Evolutionary conservation across 2,113 vertebrate species (phyloP), one percentile per base, ranked within the genome.

Genomic region (Pimephales promelas): DNA sequence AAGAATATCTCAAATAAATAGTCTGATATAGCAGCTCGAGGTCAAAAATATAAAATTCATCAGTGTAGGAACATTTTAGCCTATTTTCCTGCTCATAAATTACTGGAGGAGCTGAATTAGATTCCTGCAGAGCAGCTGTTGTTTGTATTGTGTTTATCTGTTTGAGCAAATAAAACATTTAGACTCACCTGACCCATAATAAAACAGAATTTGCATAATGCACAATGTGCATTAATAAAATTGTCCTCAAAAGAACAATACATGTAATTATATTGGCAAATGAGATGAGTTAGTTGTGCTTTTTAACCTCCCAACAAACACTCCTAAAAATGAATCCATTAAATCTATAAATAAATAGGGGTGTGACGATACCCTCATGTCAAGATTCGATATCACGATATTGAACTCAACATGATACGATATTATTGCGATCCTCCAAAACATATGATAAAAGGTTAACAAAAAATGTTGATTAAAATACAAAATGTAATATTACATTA

Each of bases 261-360:
- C 70, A 22, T 45, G 61, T 72, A 76, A 83, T 81, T 71, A 88
- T 78, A 54, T 24, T 56, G 22, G 31, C 57, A 56, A 87, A 89
- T 86, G 74, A 61, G 57, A 26, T 28, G 57, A 61, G 59, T 11
- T 61, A 28, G 59, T 4, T 13, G 57, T 2, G 24, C 43, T 77
- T 90, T 59, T 81, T 26, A 61, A 61, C 13, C 52, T 54, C 18
- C 22, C 6, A 54, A 54, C 24, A 61, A 13, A 26, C 24, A 2
- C 57, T 24, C 5, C 59, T 13, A 5, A 28, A 54, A 54, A 49
- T 54, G 1, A 8, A 54, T 54, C 7, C 52, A 54, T 7, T 20
- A 20, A 54, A 54, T 54, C 1, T 8, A 20, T 20, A 54, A 54
- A 54, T 20, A 20, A 54, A 20, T 52, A 52, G 40, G 40, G 40